Evolutionary conservation across 2,113 vertebrate species (phyloP).

Genomic region (Varanus komodoensis): DNA sequence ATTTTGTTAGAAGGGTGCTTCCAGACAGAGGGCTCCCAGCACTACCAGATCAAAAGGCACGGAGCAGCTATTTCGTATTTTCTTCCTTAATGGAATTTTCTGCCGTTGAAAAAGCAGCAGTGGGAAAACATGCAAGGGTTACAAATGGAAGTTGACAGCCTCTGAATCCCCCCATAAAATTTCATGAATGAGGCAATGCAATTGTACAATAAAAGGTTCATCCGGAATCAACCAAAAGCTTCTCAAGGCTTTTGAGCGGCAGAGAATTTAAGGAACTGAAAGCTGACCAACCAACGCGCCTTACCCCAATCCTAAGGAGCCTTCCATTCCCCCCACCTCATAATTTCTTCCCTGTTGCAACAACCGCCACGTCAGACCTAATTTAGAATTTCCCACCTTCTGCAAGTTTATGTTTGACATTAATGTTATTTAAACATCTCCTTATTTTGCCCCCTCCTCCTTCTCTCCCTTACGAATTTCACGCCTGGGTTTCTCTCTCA

Average conservation of each 20-base stretch:
- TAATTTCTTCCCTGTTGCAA: not conserved
- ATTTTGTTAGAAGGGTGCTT: not conserved
- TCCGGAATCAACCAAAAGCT: not conserved
- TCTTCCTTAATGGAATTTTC: no score
- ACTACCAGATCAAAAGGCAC: no score
- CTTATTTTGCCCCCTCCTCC: not conserved
- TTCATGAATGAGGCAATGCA: no score
- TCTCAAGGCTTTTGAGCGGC: not conserved
- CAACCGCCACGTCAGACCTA: not conserved
- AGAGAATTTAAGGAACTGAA: not conserved
- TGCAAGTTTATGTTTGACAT: constrained; percentile 37
- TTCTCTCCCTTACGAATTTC: constrained; percentile 33
- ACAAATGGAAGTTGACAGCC: no score
- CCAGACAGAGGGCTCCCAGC: no score
- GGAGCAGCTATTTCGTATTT: no score
- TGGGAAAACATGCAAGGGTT: no score
- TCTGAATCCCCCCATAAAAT: no score
- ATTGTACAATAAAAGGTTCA: no score
- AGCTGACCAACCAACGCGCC: not conserved
- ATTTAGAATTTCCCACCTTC: constrained; percentile 44
- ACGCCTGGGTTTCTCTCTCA: constrained; percentile 34
- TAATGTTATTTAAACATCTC: constrained; percentile 46
- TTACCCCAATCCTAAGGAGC: not conserved
- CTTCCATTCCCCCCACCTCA: not conserved
- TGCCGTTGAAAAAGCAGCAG: no score